Evolutionary conservation across 2,797 vertebrate genomes (phyloP).

Genomic region (Craterocephalus amniculus): DNA sequence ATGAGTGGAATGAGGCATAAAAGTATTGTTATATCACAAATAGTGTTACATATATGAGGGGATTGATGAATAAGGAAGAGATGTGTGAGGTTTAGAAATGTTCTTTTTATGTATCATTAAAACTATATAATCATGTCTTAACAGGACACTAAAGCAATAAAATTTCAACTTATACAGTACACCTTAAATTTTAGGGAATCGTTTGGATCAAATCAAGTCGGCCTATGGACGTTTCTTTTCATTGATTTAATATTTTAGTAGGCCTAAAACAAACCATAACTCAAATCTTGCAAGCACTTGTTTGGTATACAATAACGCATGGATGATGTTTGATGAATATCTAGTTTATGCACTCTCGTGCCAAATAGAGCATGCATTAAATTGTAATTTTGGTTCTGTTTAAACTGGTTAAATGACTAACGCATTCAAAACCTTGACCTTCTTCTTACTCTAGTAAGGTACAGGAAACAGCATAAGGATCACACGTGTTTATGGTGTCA

Average conservation of each 20-base stretch:
- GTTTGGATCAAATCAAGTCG: not conserved
- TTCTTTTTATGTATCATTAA: not conserved
- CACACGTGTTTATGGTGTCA: not conserved
- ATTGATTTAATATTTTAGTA: slow-evolving; percentile 6
- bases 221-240: not conserved
- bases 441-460: not conserved
- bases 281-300: not conserved
- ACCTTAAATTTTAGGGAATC: not conserved
- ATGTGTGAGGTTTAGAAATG: not conserved
- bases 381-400: not conserved
- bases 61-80: not conserved
- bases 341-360: not conserved
- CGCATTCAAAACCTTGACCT: not conserved
- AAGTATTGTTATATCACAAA: not conserved
- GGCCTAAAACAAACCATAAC: not conserved
- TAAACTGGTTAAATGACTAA: not conserved
- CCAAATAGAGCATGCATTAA: not conserved
- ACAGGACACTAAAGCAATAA: too few species aligned
- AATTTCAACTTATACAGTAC: not conserved
- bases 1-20: not conserved
- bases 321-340: not conserved
- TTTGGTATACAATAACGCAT: not conserved
- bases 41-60: not conserved
- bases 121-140: too few species aligned
- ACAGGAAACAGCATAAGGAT: not conserved